Percentiles rank a stretch among this genome's conserved stretches.
phyloP scores from a whole-genome alignment of 1,140 invertebrate species.

The Drosophila erecta region DNA sequence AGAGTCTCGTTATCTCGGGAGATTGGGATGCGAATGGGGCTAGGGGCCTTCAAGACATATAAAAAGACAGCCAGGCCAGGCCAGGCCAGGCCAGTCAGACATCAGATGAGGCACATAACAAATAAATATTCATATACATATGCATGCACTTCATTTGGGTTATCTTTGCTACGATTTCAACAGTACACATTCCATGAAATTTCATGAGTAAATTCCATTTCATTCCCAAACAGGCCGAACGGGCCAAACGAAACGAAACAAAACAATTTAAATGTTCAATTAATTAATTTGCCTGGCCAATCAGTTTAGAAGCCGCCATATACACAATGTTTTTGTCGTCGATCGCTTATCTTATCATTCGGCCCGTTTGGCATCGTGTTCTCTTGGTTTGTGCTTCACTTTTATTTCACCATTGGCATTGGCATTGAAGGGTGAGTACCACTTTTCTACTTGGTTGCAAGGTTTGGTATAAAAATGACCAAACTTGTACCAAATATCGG shows the following conservation, averaged over 20 bases:
- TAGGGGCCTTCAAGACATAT: conserved; percentile 5
- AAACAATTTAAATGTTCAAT: conserved; percentile 49
- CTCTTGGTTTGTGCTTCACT: neutral
- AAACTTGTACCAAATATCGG: neutral
- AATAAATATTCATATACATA: conserved; percentile 44
- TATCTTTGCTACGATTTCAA: conserved; percentile 45
- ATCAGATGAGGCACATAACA: conserved; percentile 30
- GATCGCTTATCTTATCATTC: conserved; percentile 37
- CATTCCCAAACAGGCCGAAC: conserved; percentile 16
- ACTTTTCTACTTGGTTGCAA: neutral
- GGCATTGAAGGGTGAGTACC: conserved; percentile 12
- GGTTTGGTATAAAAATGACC: neutral
- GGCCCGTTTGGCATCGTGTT: conserved; percentile 25
- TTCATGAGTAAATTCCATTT: conserved; percentile 38
- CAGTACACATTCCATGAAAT: conserved; percentile 11
- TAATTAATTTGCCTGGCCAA: conserved; percentile 48
- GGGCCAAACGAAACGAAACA: conserved; percentile 34
- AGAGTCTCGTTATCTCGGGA: conserved; percentile 20
- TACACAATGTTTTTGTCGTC: neutral
- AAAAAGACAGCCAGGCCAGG: conserved; percentile 2
- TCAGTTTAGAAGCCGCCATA: conserved; percentile 31
- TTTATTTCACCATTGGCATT: conserved; percentile 14
- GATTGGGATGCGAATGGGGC: neutral
- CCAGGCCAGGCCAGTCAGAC: conserved; percentile 1
- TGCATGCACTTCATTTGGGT: conserved; percentile 42